Evolutionary conservation across 1,140 invertebrate species (phyloP).

Genomic region (Tribolium castaneum): DNA sequence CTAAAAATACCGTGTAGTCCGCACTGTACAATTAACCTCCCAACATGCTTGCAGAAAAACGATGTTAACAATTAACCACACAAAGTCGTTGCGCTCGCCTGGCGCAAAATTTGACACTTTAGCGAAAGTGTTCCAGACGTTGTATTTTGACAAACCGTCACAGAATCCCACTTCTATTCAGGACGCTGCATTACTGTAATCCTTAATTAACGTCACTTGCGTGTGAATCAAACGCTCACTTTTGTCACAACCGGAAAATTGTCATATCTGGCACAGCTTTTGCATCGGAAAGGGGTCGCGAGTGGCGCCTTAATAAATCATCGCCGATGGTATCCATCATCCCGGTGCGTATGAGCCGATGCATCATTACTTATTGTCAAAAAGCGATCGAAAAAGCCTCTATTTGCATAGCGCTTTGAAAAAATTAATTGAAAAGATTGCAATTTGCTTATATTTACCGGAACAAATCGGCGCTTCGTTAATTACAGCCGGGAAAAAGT

Average conservation of each 20-base stretch:
- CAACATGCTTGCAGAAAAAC: conserved; percentile 11
- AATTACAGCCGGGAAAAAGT: background rate
- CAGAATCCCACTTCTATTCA: background rate
- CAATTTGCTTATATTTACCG: conserved; percentile 16
- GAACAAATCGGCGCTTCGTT: conserved; percentile 21
- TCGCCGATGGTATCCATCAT: background rate
- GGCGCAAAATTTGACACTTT: background rate
- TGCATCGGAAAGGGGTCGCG: background rate
- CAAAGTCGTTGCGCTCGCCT: conserved; percentile 12
- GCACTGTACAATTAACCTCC: background rate
- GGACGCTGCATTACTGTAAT: background rate
- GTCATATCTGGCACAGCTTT: background rate
- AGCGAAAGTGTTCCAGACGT: background rate
- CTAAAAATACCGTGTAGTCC: background rate
- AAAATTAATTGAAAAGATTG: conserved; percentile 34
- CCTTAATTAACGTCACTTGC: background rate
- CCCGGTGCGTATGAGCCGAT: background rate
- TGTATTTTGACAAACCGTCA: background rate
- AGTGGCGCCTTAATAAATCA: background rate
- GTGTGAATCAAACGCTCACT: background rate
- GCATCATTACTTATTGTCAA: conserved; percentile 1
- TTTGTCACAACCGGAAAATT: conserved; percentile 3
- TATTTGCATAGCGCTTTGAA: conserved; percentile 10
- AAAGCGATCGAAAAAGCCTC: background rate
- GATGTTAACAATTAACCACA: conserved; percentile 30